These are phyloP conservation scores for Gila orcuttii DNA, from an alignment of 2,113 vertebrate genomes.

Conservation along the genomic window DNA sequence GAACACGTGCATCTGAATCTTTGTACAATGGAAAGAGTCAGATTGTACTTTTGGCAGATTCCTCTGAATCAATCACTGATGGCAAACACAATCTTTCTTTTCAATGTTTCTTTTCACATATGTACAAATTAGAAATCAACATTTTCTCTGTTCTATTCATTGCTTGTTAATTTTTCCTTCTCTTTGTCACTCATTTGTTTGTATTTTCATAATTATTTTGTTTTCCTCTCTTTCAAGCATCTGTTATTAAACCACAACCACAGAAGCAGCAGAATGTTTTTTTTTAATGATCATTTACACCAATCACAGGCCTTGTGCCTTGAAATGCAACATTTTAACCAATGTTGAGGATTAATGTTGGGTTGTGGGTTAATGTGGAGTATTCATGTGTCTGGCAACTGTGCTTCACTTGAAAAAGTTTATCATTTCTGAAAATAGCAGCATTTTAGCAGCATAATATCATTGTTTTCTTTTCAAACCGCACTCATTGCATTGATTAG, in stretches of 20 bases:
- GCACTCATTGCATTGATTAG: neutral
- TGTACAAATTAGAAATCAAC: too few relatives aligned
- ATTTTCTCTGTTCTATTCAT: neutral
- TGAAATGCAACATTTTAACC: neutral
- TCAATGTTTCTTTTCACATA: neutral
- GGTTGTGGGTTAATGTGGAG: neutral
- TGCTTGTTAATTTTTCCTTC: neutral
- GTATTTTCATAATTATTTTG: neutral
- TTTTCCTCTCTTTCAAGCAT: constrained; percentile 6
- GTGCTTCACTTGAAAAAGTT: neutral
- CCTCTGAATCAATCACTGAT: neutral
- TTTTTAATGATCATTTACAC: neutral
- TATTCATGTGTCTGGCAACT: neutral
- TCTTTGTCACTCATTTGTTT: neutral
- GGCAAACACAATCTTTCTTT: neutral
- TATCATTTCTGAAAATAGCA: neutral
- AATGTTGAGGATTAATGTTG: neutral
- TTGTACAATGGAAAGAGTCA: neutral
- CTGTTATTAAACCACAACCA: constrained; percentile 10
- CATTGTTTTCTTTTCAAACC: neutral
- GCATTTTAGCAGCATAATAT: neutral
- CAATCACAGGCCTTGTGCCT: neutral
- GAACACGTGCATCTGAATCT: neutral
- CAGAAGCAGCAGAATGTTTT: neutral
- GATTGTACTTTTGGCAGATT: neutral